A percentile compares a stretch with the other conserved stretches of the same genome.
Conservation (phyloP, 2,888 invertebrate genomes). For the Orchesellides sinensis region DNA sequence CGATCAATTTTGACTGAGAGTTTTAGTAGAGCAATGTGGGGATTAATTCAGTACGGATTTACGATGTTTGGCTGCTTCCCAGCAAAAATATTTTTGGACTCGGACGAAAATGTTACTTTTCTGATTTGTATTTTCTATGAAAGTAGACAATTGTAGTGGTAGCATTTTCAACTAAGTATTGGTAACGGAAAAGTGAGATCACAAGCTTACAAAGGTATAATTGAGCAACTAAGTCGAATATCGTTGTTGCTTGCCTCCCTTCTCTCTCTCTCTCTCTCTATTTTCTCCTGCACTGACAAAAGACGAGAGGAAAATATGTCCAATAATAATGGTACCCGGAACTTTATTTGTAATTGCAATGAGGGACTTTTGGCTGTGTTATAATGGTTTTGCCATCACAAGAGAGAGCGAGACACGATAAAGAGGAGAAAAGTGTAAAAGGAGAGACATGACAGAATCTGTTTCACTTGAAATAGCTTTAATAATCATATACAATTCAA, state of each 20-base stretch:
- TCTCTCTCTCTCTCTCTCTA: slow-evolving; percentile 9
- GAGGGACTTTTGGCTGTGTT: slow-evolving; percentile 55
- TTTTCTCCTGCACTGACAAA: slow-evolving; percentile 28
- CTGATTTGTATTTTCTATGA: slow-evolving; percentile 59
- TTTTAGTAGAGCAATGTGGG: slow-evolving; percentile 65
- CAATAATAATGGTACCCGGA: slow-evolving; percentile 60
- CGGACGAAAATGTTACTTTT: slow-evolving; percentile 60
- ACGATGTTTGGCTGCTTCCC: slow-evolving; percentile 67
- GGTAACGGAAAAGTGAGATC: not conserved
- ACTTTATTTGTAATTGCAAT: slow-evolving; percentile 67
- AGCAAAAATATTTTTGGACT: slow-evolving; percentile 62
- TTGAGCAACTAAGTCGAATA: slow-evolving; percentile 43
- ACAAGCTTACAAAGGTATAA: slow-evolving; percentile 51
- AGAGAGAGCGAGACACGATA: not conserved
- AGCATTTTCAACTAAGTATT: slow-evolving; percentile 2
- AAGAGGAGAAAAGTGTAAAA: slow-evolving; percentile 12
- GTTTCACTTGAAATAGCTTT: slow-evolving; percentile 52
- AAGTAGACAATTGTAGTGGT: slow-evolving; percentile 41
- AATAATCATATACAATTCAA: slow-evolving; percentile 64
- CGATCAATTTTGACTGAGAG: slow-evolving; percentile 68
- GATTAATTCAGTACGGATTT: slow-evolving; percentile 68
- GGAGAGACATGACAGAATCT: slow-evolving; percentile 32
- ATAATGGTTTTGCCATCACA: slow-evolving; percentile 34
- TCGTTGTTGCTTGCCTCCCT: not conserved
- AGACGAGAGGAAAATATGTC: slow-evolving; percentile 54